Evolutionary conservation across 2,797 vertebrate species (phyloP), one percentile per base, ranked within the genome.

Genomic region (Nothura maculosa): DNA sequence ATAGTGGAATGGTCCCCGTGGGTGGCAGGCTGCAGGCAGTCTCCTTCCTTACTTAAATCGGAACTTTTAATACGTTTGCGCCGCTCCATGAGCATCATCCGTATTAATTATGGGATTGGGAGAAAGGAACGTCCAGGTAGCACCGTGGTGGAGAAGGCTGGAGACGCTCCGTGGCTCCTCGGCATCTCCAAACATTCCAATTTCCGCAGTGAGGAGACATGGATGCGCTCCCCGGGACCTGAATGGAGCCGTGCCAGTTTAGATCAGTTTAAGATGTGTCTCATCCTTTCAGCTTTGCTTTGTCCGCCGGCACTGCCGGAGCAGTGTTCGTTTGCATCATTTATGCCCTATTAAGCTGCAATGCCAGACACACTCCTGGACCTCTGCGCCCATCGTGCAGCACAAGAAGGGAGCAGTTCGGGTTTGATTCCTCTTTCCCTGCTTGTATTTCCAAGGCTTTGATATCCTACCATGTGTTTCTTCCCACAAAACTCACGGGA

Each of bases 1-100:
- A 93, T 83, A 94, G 74, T 96, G 85, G 81, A 94, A 90, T 32
- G 85, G 75, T 83, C 96, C 74, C 74, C 95, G 75, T 89, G 85
- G 69, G 64, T 95, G 67, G 48, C 73, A 92, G 36, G 58, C 92
- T 92, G 19, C 84, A 92, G 78, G 96, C 93, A 87, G 72, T 87
- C 20, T 48, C 45, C 75, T 85, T 93, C 87, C 76, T 86, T 87
- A 34, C 76, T 91, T 77, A 94, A 83, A 91, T 91, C 54, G 55
- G 84, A 55, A 89, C 77, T 96, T 92, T 28, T 81, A 90, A 92
- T 95, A 34, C 89, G 52, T 83, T 79, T 87, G 82, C 84, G 87
- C 54, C 85, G 34, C 63, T 61, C 80, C 69, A 27, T 70, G 79
- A 74, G 84, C 87, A 83, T 91, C 85, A 95, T 86, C 50, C 90